Conservation (phyloP, 2,797 vertebrate genomes). For the Spizella passerina region DNA sequence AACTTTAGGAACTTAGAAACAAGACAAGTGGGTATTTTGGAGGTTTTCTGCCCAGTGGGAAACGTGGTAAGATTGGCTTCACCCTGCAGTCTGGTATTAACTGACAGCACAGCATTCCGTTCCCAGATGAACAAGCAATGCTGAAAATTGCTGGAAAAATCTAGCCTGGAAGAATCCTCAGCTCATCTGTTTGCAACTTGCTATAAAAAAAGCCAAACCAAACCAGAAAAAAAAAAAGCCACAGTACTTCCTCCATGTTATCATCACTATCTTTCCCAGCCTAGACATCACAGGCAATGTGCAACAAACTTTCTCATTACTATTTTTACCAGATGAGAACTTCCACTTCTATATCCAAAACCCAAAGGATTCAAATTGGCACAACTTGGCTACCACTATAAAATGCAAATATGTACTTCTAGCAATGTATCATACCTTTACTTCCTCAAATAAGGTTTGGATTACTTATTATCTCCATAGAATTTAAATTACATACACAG, state of each 20-base stretch:
- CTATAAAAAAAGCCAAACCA: not conserved
- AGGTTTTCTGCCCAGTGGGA: not conserved
- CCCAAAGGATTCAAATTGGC: not conserved
- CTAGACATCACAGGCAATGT: not conserved
- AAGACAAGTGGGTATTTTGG: not conserved
- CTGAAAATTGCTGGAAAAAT: not conserved
- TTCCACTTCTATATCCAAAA: not conserved
- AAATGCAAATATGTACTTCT: not conserved
- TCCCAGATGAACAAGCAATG: not conserved
- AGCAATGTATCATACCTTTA: not conserved
- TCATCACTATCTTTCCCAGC: not conserved
- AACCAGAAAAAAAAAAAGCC: not conserved
- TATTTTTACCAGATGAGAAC: not conserved
- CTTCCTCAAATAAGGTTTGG: not conserved
- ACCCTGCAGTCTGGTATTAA: not conserved
- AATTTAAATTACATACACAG: not conserved
- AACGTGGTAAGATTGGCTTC: not conserved
- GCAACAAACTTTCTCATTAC: not conserved
- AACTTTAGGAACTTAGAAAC: not conserved
- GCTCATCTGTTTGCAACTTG: not conserved
- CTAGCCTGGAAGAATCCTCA: not conserved
- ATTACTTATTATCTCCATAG: not conserved
- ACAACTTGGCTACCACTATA: not conserved
- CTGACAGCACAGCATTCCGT: not conserved
- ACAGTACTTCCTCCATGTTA: not conserved